These are phyloP conservation scores for Copidosoma floridanum DNA, from an alignment of 1,140 invertebrate genomes.

Conservation along the genomic window DNA sequence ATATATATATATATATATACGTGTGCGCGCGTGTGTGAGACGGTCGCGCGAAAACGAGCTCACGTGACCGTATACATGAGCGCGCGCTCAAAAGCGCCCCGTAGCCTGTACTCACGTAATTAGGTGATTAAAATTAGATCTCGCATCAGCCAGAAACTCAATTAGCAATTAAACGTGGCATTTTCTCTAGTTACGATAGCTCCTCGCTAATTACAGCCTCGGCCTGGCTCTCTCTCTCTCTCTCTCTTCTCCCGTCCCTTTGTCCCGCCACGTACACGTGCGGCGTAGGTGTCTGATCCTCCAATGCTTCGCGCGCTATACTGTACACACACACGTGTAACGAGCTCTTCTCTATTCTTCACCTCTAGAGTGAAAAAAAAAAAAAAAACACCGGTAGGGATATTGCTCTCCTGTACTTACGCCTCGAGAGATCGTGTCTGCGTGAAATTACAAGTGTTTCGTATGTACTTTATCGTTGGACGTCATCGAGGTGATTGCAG, in stretches of 20 bases:
- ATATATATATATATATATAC: background rate
- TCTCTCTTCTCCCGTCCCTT: conserved; percentile 52
- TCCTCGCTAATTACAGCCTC: too few species aligned
- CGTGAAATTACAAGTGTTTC: too few species aligned
- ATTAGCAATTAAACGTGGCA: conserved; percentile 66
- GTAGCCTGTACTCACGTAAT: conserved; percentile 61
- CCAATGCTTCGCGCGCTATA: too few species aligned
- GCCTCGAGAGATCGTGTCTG: too few species aligned
- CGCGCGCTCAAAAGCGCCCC: too few species aligned
- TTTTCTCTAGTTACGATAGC: conserved; percentile 66
- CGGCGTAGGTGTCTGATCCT: too few species aligned
- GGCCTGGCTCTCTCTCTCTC: conserved; percentile 62
- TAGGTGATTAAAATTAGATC: conserved; percentile 67
- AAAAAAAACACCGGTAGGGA: too few species aligned
- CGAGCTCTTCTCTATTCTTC: conserved; percentile 16
- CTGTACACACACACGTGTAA: too few species aligned
- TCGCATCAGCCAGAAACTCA: conserved; percentile 63
- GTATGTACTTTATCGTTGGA: too few species aligned
- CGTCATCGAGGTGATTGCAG: too few species aligned
- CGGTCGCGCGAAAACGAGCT: background rate
- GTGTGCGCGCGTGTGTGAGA: background rate
- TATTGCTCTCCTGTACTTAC: too few species aligned
- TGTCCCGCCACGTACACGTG: conserved; percentile 9
- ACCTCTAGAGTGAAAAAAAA: too few species aligned
- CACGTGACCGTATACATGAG: conserved; percentile 39